Evolutionary conservation across 2,888 invertebrate genomes (phyloP).

Genomic region (Mesochorus sp.): DNA sequence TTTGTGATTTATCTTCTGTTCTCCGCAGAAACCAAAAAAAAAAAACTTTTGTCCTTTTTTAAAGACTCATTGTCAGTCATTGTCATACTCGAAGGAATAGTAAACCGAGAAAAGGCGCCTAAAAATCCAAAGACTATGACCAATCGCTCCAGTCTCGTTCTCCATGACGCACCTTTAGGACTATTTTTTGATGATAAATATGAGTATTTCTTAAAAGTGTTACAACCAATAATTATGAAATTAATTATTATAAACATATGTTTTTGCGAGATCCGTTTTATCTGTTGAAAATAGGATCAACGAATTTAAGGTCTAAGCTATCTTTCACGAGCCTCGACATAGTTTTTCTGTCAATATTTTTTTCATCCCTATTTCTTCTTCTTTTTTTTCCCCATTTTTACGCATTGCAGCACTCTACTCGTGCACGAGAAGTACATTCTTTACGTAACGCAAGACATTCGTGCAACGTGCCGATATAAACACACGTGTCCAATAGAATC

Average conservation of each 20-base stretch:
- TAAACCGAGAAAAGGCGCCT: background rate
- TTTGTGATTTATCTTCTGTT: constrained; percentile 3
- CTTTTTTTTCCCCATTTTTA: background rate
- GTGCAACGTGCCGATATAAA: background rate
- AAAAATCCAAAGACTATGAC: background rate
- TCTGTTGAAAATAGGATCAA: too few species aligned
- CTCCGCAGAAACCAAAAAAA: background rate
- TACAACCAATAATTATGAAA: too few species aligned
- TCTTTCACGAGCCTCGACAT: background rate
- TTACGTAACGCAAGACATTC: background rate
- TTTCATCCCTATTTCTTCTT: background rate
- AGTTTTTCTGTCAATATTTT: background rate
- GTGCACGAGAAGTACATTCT: background rate
- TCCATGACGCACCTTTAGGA: too few species aligned
- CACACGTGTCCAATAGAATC: constrained; percentile 38
- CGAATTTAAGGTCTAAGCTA: background rate
- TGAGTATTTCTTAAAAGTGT: too few species aligned
- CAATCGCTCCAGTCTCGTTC: too few species aligned
- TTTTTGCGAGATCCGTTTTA: too few species aligned
- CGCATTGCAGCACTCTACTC: background rate
- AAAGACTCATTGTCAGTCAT: too few species aligned
- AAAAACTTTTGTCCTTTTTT: background rate
- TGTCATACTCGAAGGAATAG: background rate
- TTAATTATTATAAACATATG: too few species aligned
- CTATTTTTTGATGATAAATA: too few species aligned